Evolutionary conservation across 2,888 invertebrate genomes (phyloP), one percentile per base, ranked within the genome.

Genomic region (Lycaena phlaeas): DNA sequence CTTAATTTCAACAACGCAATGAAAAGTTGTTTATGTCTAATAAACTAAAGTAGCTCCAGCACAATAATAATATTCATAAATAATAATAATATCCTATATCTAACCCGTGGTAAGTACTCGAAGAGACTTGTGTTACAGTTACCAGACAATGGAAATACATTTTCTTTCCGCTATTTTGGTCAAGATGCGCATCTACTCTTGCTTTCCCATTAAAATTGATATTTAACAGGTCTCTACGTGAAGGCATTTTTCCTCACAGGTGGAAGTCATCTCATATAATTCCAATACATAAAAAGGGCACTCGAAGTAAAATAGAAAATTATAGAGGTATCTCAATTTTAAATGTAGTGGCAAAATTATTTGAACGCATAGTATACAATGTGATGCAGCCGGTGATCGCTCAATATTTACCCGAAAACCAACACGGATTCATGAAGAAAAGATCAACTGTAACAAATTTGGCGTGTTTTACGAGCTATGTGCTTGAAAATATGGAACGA

Each of bases 381-480:
- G n/a, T n/a, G n/a, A n/a, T n/a, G n/a, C n/a, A n/a, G n/a, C n/a
- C n/a, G n/a, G n/a, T n/a, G n/a, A n/a, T n/a, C n/a, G n/a, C n/a
- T n/a, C n/a, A n/a, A n/a, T n/a, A n/a, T n/a, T n/a, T n/a, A n/a
- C n/a, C n/a, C n/a, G n/a, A n/a, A n/a, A n/a, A n/a, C 7, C 40
- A 34, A 31, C 40, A 34, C 14, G 26, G 40, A 14, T 40, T 40
- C 15, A 25, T 40, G 10, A 15, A 25, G 10, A 25, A 26, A n/a
- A 14, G 31, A 9, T 40, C 31, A 6, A 40, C 34, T 1, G 4
- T 14, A 3, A 34, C 40, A 5, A 40, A 40, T 7, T 14, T 31
- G 9, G 18, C 10, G 3, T 4, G 30, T 14, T 40, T 40, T 26
- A 31, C 31, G 4, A 11, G 15, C n/a, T n/a, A n/a, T 26, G 10